phyloP scores from a whole-genome alignment of 2,797 vertebrate species.

The Oreochromis mossambicus region DNA sequence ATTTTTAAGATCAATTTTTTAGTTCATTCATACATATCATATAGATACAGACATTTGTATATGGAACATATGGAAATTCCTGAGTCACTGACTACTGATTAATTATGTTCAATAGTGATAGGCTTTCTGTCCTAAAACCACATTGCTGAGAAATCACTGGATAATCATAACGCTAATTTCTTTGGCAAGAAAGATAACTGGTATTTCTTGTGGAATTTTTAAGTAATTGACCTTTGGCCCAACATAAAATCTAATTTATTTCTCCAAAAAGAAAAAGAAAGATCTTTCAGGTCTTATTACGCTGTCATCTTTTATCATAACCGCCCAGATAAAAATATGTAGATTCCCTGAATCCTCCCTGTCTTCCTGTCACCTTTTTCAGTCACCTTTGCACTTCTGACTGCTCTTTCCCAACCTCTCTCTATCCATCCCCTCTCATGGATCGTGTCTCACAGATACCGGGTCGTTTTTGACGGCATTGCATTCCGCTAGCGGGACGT shows the following conservation, averaged over 20 bases:
- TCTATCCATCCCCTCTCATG: background rate
- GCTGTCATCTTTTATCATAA: background rate
- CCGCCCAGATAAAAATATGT: background rate
- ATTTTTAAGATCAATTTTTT: background rate
- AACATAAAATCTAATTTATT: background rate
- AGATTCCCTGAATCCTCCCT: background rate
- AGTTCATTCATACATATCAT: background rate
- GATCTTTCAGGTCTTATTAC: background rate
- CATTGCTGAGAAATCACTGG: background rate
- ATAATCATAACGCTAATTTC: background rate
- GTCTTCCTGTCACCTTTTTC: background rate
- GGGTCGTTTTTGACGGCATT: slow-evolving; percentile 47
- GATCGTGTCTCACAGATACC: slow-evolving; percentile 14
- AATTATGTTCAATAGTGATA: background rate
- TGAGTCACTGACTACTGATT: background rate
- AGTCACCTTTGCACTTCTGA: slow-evolving; percentile 19
- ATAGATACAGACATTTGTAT: background rate
- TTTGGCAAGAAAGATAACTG: background rate
- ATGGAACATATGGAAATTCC: background rate
- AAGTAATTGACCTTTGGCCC: background rate
- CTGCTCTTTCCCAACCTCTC: background rate
- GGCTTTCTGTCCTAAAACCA: background rate
- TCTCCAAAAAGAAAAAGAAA: background rate
- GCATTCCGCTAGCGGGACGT: slow-evolving; percentile 41
- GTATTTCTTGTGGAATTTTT: background rate